phyloP scores from a whole-genome alignment of 2,113 vertebrate genomes.

The Pseudorhombus dupliciocellatus region DNA sequence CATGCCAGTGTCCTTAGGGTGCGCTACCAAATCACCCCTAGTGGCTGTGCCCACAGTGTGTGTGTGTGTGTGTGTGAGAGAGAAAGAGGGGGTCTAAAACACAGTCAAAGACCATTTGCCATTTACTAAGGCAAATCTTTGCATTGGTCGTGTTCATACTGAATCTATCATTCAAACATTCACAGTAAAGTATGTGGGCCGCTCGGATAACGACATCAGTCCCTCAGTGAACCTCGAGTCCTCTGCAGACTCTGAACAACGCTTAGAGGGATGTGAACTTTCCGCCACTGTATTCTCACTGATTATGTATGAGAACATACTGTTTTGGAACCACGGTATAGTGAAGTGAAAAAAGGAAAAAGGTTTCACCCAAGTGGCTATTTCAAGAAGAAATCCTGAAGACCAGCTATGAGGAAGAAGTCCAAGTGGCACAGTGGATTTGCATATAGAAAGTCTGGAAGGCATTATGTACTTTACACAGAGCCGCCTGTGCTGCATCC shows the following conservation, averaged over 20 bases:
- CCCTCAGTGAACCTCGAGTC: not conserved
- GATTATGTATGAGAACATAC: not conserved
- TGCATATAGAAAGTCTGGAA: slow-evolving; percentile 10
- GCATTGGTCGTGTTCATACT: not conserved
- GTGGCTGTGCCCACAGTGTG: too few relatives aligned
- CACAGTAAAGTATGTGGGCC: not conserved
- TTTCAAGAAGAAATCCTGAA: not conserved
- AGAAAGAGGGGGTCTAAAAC: too few relatives aligned
- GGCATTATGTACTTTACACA: slow-evolving; percentile 4
- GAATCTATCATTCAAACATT: not conserved
- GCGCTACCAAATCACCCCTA: too few relatives aligned
- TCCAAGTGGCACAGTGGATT: slow-evolving; percentile 2
- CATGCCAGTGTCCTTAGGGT: too few relatives aligned
- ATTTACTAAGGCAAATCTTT: not conserved
- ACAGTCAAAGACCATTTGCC: too few relatives aligned
- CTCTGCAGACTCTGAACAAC: not conserved
- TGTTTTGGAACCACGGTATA: not conserved
- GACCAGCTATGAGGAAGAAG: not conserved
- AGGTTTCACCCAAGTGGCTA: not conserved
- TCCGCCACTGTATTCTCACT: not conserved
- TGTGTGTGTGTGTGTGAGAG: too few relatives aligned
- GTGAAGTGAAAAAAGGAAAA: not conserved
- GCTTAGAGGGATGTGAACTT: not conserved
- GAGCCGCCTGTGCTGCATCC: slow-evolving; percentile 5
- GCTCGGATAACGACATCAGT: not conserved